Percentiles rank a stretch among this genome's conserved stretches.
Conservation (phyloP, 2,888 invertebrate genomes). For the Folsomia manolachei region DNA sequence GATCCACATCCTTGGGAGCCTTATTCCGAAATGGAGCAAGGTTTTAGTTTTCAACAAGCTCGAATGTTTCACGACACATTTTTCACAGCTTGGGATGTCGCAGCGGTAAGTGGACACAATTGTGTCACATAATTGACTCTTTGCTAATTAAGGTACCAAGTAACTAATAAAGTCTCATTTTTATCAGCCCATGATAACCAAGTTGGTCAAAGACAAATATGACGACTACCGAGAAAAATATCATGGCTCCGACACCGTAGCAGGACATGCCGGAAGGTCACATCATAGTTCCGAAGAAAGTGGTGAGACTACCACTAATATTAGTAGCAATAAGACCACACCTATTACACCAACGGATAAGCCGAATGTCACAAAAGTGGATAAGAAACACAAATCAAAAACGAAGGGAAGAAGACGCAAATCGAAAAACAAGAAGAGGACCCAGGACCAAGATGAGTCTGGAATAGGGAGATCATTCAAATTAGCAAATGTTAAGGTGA, state of each 20-base stretch:
- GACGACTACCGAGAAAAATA: background rate
- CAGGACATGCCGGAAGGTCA: background rate
- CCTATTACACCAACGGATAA: too few relatives aligned
- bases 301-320: too few relatives aligned
- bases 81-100: background rate
- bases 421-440: too few relatives aligned
- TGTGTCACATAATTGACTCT: background rate
- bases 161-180: background rate
- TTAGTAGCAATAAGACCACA: too few relatives aligned
- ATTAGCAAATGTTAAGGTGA: too few relatives aligned
- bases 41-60: background rate
- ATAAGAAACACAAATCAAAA: too few relatives aligned
- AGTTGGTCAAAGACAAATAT: background rate
- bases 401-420: too few relatives aligned
- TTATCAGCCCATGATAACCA: background rate
- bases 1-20: constrained; percentile 10
- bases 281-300: background rate
- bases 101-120: background rate
- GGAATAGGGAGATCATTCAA: too few relatives aligned
- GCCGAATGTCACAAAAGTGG: too few relatives aligned
- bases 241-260: background rate
- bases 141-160: background rate
- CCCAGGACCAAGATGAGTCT: too few relatives aligned
- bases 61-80: background rate
- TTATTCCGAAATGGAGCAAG: background rate